phyloP scores from a whole-genome alignment of 2,888 invertebrate genomes.

The Amphipoea lucens region DNA sequence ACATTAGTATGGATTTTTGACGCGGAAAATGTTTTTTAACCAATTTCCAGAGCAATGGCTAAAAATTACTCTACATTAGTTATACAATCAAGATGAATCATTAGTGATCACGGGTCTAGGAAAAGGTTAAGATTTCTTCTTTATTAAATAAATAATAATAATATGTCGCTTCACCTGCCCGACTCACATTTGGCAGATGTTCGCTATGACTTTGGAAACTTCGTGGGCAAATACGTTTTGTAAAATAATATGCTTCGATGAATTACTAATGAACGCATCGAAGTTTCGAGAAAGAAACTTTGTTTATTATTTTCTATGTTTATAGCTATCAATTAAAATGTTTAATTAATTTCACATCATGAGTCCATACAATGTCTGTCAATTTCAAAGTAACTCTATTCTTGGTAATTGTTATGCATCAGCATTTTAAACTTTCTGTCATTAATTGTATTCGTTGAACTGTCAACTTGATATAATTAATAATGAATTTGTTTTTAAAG shows the following conservation, averaged over 20 bases:
- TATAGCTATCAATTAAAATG: constrained; percentile 23
- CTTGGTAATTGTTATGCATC: constrained; percentile 7
- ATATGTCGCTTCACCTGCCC: too few species aligned
- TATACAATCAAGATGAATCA: background rate
- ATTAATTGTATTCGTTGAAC: constrained; percentile 33
- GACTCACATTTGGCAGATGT: background rate
- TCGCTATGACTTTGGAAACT: constrained; percentile 3
- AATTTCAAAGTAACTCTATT: constrained; percentile 8
- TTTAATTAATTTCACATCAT: constrained; percentile 21
- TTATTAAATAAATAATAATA: background rate
- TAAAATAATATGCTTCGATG: constrained; percentile 15
- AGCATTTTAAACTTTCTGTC: background rate
- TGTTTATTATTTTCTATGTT: constrained; percentile 14
- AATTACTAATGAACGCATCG: constrained; percentile 28
- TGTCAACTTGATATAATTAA: constrained; percentile 41
- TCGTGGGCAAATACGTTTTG: background rate
- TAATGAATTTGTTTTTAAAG: background rate
- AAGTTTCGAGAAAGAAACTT: constrained; percentile 10
- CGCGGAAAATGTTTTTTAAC: too few species aligned
- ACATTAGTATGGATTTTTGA: too few species aligned
- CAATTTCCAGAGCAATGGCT: too few species aligned
- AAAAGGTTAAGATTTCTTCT: background rate
- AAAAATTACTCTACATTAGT: too few species aligned
- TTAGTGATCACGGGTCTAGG: background rate
- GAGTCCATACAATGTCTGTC: background rate